Evolutionary conservation across 35 echinoderm and acorn worm species (phyloP), one percentile per base, ranked within the genome.

Genomic region (Antedon bifida): DNA sequence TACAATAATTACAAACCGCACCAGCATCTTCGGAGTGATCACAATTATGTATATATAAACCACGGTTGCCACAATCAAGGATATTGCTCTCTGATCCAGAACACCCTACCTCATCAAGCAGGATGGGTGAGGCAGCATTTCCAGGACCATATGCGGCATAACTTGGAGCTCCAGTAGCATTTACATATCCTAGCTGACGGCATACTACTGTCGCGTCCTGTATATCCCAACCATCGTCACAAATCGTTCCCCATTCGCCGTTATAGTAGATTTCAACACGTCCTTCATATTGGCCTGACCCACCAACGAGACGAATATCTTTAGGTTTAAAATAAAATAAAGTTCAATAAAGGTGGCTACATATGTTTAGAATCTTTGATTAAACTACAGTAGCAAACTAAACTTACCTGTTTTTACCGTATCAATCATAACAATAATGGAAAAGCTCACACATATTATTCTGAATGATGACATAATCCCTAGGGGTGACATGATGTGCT

Each of bases 21-120:
- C 88, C 88, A 9, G 83, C 88, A 38, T 89, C 88, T 81, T 84
- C 82, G 9, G 88, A 36, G 23, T 34, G 77, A 34, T 81, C 85
- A 38, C 87, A 88, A 32, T 82, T 44, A 42, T 82, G 36, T 30
- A 30, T 4, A 31, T 44, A 35, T 33, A 32, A 73, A 36, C 23
- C 75, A 21, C 0, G 9, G 29, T 73, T 36, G 44, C 42, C 42
- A 39, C 88, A 85, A 5, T 83, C 29, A 74, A 16, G 5, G 21
- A 89, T 31, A 33, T 35, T 26, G 33, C 14, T 21, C 28, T 89
- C 88, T 35, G 34, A 46, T 33, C 82, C 88, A 79, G 26, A 21
- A 34, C 88, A 89, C 79, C 5, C 34, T 1, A 89, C 76, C 29
- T 89, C 88, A 31, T 89, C 82, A 0, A 89, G 39, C 31, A 36